Conservation (phyloP, 2,888 invertebrate genomes). For the Chouioia cunea region DNA sequence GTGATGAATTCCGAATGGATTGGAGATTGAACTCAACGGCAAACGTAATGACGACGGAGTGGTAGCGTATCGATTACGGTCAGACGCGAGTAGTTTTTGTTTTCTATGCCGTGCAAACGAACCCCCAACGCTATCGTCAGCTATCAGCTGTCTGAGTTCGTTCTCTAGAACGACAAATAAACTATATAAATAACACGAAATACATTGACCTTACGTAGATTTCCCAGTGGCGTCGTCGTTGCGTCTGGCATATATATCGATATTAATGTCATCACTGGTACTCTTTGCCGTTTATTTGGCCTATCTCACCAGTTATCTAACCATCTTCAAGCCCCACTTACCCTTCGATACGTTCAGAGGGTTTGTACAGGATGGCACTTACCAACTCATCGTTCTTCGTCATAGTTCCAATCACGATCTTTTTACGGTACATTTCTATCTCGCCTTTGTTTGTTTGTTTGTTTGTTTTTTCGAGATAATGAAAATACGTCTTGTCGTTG, state of each 20-base stretch:
- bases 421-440: slow-evolving; percentile 37
- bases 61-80: too few species aligned
- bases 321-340: slow-evolving; percentile 42
- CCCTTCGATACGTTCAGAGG: slow-evolving; percentile 51
- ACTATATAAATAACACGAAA: too few species aligned
- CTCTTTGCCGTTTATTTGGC: slow-evolving; percentile 52
- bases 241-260: slow-evolving; percentile 50
- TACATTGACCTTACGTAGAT: too few species aligned
- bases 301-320: slow-evolving; percentile 51
- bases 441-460: too few species aligned
- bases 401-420: slow-evolving; percentile 44
- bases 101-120: too few species aligned
- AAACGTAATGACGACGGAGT: neutral
- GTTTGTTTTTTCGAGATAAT: neutral
- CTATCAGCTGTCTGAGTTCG: too few species aligned
- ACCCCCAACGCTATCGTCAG: too few species aligned
- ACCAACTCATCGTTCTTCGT: slow-evolving; percentile 46
- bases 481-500: neutral
- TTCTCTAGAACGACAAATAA: too few species aligned
- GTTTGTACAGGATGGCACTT: slow-evolving; percentile 50
- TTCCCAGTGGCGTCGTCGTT: slow-evolving; percentile 46
- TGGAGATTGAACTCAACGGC: too few species aligned
- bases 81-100: too few species aligned
- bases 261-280: slow-evolving; percentile 49
- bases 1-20: too few species aligned